Conservation (phyloP, 2,113 vertebrate species). For the Macquaria australasica region DNA sequence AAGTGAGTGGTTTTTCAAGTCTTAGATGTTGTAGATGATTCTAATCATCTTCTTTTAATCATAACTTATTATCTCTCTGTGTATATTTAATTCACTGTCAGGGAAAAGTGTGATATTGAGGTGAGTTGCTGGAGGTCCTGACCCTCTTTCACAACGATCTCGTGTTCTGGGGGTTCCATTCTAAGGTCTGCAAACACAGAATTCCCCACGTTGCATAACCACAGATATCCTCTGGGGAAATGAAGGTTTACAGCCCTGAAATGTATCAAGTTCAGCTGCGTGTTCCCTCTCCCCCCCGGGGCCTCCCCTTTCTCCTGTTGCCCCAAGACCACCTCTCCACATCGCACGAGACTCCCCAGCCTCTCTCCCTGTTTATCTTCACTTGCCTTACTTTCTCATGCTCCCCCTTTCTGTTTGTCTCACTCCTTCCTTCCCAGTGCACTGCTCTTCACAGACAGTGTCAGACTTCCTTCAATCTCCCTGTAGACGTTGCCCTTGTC, state of each 20-base stretch:
- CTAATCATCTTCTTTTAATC: slow-evolving; percentile 23
- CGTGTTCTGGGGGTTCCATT: slow-evolving; percentile 64
- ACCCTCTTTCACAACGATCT: slow-evolving; percentile 42
- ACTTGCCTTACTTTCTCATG: slow-evolving; percentile 21
- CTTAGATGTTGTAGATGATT: neutral
- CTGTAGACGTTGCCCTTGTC: slow-evolving; percentile 29
- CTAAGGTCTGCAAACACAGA: slow-evolving; percentile 68
- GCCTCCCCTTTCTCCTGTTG: slow-evolving; percentile 49
- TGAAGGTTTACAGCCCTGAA: slow-evolving; percentile 66
- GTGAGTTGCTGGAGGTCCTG: slow-evolving; percentile 42
- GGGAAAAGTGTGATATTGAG: slow-evolving; percentile 20
- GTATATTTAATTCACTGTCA: slow-evolving; percentile 27
- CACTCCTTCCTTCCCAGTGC: slow-evolving; percentile 5
- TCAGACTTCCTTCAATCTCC: slow-evolving; percentile 25
- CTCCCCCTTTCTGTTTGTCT: slow-evolving; percentile 27
- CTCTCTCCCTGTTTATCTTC: slow-evolving; percentile 51
- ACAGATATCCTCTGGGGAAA: slow-evolving; percentile 64
- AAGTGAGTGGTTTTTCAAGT: neutral
- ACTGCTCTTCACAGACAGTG: slow-evolving; percentile 24
- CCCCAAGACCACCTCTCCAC: slow-evolving; percentile 58
- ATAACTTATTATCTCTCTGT: slow-evolving; percentile 5
- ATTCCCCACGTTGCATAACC: slow-evolving; percentile 73
- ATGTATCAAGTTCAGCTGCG: slow-evolving; percentile 73
- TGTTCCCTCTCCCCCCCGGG: slow-evolving; percentile 21
- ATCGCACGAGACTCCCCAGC: slow-evolving; percentile 60